Percentiles rank a stretch among this genome's conserved stretches.
Evolutionary conservation across 2,888 invertebrate species (phyloP).

Genomic region (Cistogaster globosa): DNA sequence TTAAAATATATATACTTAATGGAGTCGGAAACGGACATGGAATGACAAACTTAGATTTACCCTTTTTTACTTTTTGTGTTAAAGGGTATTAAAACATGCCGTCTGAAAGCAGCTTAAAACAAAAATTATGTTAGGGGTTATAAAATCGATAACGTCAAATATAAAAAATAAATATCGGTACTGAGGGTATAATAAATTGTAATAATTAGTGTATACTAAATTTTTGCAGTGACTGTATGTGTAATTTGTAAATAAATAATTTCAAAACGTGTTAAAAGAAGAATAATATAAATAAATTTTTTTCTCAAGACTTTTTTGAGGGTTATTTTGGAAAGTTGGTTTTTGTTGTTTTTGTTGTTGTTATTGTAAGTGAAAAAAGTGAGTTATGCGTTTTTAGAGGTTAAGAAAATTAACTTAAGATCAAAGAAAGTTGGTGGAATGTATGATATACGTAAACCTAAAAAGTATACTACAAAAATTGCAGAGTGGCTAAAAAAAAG

Average conservation of each 20-base stretch:
- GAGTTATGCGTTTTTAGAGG: neutral
- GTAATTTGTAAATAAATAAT: neutral
- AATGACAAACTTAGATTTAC: too few relatives aligned
- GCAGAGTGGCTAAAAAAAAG: too few relatives aligned
- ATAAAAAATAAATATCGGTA: too few relatives aligned
- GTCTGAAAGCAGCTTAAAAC: too few relatives aligned
- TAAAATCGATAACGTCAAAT: too few relatives aligned
- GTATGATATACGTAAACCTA: neutral
- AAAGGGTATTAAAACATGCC: too few relatives aligned
- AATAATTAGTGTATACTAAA: neutral
- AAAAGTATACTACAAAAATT: too few relatives aligned
- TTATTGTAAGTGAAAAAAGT: neutral
- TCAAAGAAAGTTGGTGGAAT: conserved; percentile 76
- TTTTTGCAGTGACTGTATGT: neutral
- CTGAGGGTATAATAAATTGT: too few relatives aligned
- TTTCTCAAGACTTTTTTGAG: conserved; percentile 17
- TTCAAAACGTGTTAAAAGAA: conserved; percentile 45
- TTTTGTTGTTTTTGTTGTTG: neutral
- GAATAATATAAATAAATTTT: neutral
- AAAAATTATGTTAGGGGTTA: too few relatives aligned
- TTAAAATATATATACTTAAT: too few relatives aligned
- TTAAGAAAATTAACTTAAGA: conserved; percentile 84
- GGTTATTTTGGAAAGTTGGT: conserved; percentile 14
- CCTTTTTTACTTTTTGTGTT: too few relatives aligned
- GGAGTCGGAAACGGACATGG: too few relatives aligned